These are phyloP conservation scores for Sebastes melanostomus DNA, from an alignment of 2,797 vertebrate species.

Conservation along the genomic window DNA sequence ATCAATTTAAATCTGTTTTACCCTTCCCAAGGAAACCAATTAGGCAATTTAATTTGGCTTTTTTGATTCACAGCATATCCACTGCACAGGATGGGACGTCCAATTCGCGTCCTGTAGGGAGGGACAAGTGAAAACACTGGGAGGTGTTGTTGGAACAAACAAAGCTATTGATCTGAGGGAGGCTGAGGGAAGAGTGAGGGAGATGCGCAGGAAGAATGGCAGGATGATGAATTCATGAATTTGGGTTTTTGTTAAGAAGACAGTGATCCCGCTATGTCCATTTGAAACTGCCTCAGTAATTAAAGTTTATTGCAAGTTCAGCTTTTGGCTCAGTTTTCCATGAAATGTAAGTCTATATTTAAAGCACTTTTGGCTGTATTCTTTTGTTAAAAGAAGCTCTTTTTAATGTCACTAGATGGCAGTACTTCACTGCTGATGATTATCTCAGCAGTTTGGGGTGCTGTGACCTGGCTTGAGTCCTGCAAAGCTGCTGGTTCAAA, in stretches of 20 bases:
- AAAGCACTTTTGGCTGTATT: background rate
- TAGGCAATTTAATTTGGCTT: slow-evolving; percentile 82
- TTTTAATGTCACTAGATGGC: slow-evolving; percentile 66
- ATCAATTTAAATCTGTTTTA: slow-evolving; percentile 85
- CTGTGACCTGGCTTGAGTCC: background rate
- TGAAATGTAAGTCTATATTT: background rate
- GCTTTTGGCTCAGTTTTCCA: slow-evolving; percentile 17
- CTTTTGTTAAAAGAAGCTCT: background rate
- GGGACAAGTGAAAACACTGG: slow-evolving; percentile 71
- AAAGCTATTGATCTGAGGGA: slow-evolving; percentile 70
- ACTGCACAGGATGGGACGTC: slow-evolving; percentile 59
- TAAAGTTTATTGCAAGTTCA: slow-evolving; percentile 17
- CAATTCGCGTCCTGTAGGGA: slow-evolving; percentile 71
- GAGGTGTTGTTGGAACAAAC: slow-evolving; percentile 72
- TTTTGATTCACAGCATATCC: slow-evolving; percentile 76
- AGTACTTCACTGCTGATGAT: slow-evolving; percentile 56
- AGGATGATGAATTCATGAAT: slow-evolving; percentile 23
- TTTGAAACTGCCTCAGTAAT: slow-evolving; percentile 21
- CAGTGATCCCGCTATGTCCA: slow-evolving; percentile 19
- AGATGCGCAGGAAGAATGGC: slow-evolving; percentile 2
- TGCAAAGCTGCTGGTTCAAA: slow-evolving; percentile 37
- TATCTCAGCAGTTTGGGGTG: background rate
- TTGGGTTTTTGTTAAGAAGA: background rate
- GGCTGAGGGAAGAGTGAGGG: slow-evolving; percentile 7
- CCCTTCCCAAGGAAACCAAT: slow-evolving; percentile 84